A percentile compares a stretch with the other conserved stretches of the same genome.
Conservation (phyloP, 2,888 invertebrate species). For the Artemia sinica region DNA sequence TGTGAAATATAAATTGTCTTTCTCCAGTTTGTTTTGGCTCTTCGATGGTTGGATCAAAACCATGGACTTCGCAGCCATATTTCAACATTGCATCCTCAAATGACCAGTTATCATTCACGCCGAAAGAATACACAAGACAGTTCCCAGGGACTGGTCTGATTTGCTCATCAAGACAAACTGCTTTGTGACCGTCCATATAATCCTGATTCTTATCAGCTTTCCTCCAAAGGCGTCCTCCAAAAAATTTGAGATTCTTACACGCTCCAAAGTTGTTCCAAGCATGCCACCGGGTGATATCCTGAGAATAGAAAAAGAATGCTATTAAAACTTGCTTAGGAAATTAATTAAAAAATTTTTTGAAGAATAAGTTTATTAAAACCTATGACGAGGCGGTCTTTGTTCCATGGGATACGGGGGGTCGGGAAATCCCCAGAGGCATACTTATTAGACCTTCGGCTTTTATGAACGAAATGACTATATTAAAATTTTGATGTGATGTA, state of each 20-base stretch:
- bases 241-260: neutral
- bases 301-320: neutral
- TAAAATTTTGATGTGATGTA: too few relatives aligned
- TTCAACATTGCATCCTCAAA: slow-evolving; percentile 20
- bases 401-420: too few relatives aligned
- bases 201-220: neutral
- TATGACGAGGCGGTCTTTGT: too few relatives aligned
- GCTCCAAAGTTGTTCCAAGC: slow-evolving; percentile 5
- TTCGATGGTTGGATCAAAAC: slow-evolving; percentile 22
- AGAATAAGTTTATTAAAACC: too few relatives aligned
- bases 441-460: too few relatives aligned
- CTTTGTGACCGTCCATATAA: slow-evolving; percentile 19
- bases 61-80: slow-evolving; percentile 19
- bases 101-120: slow-evolving; percentile 19
- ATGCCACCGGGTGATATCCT: neutral
- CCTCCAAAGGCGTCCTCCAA: neutral
- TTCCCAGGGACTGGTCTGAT: neutral
- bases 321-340: too few relatives aligned
- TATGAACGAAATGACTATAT: too few relatives aligned
- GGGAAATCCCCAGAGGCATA: too few relatives aligned
- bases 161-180: slow-evolving; percentile 18
- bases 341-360: too few relatives aligned
- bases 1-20: neutral
- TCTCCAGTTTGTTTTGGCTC: neutral
- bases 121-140: slow-evolving; percentile 21